Evolutionary conservation across 2,113 vertebrate species (phyloP).

Genomic region (Plecturocebus donacophilus): DNA sequence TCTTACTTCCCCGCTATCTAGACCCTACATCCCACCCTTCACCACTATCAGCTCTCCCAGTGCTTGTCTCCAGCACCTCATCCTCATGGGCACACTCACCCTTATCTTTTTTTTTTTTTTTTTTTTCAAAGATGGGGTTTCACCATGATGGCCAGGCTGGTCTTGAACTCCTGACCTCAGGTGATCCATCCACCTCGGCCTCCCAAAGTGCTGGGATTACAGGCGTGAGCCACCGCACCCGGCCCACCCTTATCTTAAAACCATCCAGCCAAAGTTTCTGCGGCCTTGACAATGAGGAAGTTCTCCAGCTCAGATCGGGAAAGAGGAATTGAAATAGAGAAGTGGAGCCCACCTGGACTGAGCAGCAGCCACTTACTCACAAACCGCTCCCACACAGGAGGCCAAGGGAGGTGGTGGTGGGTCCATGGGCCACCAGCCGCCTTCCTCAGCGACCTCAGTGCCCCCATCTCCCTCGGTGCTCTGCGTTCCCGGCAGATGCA

Average conservation of each 20-base stretch:
- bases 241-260: background rate
- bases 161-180: too few species aligned
- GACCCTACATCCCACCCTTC: background rate
- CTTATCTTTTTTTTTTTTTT: background rate
- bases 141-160: too few species aligned
- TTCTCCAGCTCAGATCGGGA: background rate
- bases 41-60: background rate
- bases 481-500: background rate
- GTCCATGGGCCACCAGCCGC: background rate
- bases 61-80: background rate
- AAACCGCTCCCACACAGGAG: background rate
- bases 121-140: too few species aligned
- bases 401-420: background rate
- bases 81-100: background rate
- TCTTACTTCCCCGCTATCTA: background rate
- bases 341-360: background rate
- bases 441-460: background rate
- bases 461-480: background rate
- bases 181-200: too few species aligned
- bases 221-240: too few species aligned
- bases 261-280: slow-evolving; percentile 3
- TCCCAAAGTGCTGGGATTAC: too few species aligned
- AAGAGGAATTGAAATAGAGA: slow-evolving; percentile 50
- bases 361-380: background rate
- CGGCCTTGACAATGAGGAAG: slow-evolving; percentile 15